phyloP scores from a whole-genome alignment of 2,113 vertebrate species.

The Panurus biarmicus region DNA sequence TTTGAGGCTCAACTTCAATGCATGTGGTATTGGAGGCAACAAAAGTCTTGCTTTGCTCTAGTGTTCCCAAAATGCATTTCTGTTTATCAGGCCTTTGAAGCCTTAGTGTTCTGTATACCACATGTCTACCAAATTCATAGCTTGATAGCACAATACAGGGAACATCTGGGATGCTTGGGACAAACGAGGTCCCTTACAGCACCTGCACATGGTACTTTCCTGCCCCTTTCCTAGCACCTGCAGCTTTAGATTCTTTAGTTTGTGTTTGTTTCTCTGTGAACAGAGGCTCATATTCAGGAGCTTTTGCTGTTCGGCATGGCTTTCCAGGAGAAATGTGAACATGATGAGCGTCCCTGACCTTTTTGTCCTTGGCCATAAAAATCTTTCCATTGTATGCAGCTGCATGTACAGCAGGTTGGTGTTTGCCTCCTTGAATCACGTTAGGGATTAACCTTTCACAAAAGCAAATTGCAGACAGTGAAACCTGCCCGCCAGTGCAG shows the following conservation, averaged over 20 bases:
- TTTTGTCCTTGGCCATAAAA: background rate
- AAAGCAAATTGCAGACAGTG: background rate
- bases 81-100: background rate
- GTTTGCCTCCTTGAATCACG: background rate
- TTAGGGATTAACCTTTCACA: background rate
- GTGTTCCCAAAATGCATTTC: fast-evolving
- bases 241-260: background rate
- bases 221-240: background rate
- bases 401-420: background rate
- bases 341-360: background rate
- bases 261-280: background rate
- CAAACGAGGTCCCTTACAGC: fast-evolving
- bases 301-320: background rate
- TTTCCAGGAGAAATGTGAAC: background rate
- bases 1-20: background rate
- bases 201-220: background rate
- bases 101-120: background rate
- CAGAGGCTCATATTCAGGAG: background rate
- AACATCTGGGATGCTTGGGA: background rate
- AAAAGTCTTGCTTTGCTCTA: background rate
- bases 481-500: background rate
- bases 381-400: background rate
- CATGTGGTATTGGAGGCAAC: background rate
- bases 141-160: background rate
- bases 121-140: background rate